Evolutionary conservation across 2,113 vertebrate genomes (phyloP), one percentile per base, ranked within the genome.

Genomic region (Hypocryptadius cinnamomeus): DNA sequence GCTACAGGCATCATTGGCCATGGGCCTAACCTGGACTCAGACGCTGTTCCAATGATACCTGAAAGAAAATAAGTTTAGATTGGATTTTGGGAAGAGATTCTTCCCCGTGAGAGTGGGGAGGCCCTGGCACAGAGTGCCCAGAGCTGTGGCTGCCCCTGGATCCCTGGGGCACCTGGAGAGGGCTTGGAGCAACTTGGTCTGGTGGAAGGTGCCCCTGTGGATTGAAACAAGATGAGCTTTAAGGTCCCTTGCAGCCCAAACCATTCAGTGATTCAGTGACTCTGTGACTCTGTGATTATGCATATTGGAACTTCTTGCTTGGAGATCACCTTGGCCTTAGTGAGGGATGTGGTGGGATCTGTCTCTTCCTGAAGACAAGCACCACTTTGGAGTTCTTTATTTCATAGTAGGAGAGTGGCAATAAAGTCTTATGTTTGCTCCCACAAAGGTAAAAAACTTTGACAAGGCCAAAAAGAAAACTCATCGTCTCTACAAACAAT

Each of bases 391-490:
- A 69, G 9, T 56, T 76, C 23, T 50, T 59, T 56, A 53, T 37
- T 69, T 65, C 6, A 8, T 8, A 25, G 37, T 33, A 31, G 44
- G 25, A 42, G 2, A 64, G n/a, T 7, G 8, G 35, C 37, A 37
- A 4, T 48, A 53, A 73, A 48, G 30, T 27, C 42, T 88, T 48
- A 20, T 0, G 1, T 74, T 85, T 95, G 30, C 56, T 91, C 79
- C 90, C 8, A 28, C 53, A 70, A 95, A 98, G 97, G 31, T 69
- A 14, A 96, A 57, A 80, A 47, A 79, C 31, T 65, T 71, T 8
- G 97, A 98, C 8, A 85, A 93, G 45, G 86, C 80, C 85, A 96
- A 95, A 94, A 97, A 59, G 90, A 97, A 63, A 89, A 94, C 40
- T 1, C 30, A 22, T 61, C 25, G 3, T 21, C 68, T 91, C 35